Evolutionary conservation across 1,140 invertebrate genomes (phyloP).

Genomic region (Drosophila obscura): DNA sequence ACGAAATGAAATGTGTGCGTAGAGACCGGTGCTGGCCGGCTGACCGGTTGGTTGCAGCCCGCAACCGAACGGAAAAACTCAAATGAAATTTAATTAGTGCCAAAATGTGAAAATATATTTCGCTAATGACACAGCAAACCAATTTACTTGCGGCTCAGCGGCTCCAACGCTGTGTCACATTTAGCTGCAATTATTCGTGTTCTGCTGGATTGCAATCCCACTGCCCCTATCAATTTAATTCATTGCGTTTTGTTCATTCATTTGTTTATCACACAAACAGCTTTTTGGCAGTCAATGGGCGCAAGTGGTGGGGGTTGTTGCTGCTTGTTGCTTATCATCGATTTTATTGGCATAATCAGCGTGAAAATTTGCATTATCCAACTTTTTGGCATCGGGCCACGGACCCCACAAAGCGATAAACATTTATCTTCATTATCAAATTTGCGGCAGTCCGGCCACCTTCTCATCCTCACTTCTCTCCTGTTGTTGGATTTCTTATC

Average conservation of each 20-base stretch:
- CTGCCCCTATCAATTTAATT: slow-evolving; percentile 52
- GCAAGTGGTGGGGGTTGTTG: slow-evolving; percentile 13
- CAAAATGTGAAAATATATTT: slow-evolving; percentile 68
- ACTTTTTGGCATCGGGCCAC: slow-evolving; percentile 73
- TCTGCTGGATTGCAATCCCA: slow-evolving; percentile 6
- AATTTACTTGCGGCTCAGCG: slow-evolving; percentile 44
- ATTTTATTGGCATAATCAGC: slow-evolving; percentile 81
- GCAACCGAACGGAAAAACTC: slow-evolving; percentile 38
- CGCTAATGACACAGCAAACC: slow-evolving; percentile 68
- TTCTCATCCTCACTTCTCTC: not conserved
- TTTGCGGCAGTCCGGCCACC: slow-evolving; percentile 52
- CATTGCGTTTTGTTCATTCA: slow-evolving; percentile 61
- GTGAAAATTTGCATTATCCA: slow-evolving; percentile 71
- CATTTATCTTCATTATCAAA: slow-evolving; percentile 81
- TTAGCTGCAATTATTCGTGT: slow-evolving; percentile 22
- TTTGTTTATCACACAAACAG: slow-evolving; percentile 51
- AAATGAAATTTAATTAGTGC: slow-evolving; percentile 77
- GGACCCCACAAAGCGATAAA: slow-evolving; percentile 63
- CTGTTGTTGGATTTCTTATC: slow-evolving; percentile 8
- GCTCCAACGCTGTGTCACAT: slow-evolving; percentile 10
- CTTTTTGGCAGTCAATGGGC: slow-evolving; percentile 37
- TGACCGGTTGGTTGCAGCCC: not conserved
- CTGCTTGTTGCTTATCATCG: slow-evolving; percentile 75
- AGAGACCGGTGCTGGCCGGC: not conserved
- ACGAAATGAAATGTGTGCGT: slow-evolving; percentile 27